A percentile compares a stretch with the other conserved stretches of the same genome.
Conservation (phyloP, 2,797 vertebrate species). For the Rhodeus uyekii region DNA sequence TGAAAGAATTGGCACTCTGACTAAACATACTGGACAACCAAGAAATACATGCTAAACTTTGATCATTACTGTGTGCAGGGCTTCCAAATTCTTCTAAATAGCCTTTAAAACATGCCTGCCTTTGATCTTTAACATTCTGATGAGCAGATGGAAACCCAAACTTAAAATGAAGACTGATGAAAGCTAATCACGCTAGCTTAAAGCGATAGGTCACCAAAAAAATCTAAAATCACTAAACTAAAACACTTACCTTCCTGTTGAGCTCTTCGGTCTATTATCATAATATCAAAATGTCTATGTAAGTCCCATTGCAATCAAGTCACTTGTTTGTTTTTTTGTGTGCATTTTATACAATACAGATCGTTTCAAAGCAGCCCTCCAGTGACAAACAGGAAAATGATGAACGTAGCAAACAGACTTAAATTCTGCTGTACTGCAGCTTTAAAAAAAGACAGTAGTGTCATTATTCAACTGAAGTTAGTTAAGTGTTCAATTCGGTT, state of each 20-base stretch:
- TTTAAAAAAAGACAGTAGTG: background rate
- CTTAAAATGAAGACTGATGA: constrained; percentile 56
- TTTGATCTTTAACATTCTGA: constrained; percentile 62
- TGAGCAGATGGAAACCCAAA: constrained; percentile 58
- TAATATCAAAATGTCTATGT: too few species aligned
- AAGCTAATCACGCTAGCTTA: constrained; percentile 55
- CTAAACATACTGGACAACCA: constrained; percentile 44
- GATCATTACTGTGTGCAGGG: constrained; percentile 61
- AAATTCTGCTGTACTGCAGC: background rate
- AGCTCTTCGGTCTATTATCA: background rate
- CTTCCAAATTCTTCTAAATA: constrained; percentile 53
- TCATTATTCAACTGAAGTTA: background rate
- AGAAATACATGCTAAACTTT: constrained; percentile 55
- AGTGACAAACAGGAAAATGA: background rate
- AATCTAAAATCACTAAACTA: too few species aligned
- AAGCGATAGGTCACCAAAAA: constrained; percentile 15
- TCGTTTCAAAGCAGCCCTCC: background rate
- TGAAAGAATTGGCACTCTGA: constrained; percentile 41
- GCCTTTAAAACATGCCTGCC: constrained; percentile 52
- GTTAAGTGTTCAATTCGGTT: background rate
- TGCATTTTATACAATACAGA: background rate
- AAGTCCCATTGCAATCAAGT: too few species aligned
- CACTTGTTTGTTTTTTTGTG: background rate
- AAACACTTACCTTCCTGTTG: too few species aligned
- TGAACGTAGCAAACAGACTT: background rate